A percentile compares a stretch with the other conserved stretches of the same genome.
Evolutionary conservation across 2,797 vertebrate genomes (phyloP).

Genomic region (Sebastes cheni): DNA sequence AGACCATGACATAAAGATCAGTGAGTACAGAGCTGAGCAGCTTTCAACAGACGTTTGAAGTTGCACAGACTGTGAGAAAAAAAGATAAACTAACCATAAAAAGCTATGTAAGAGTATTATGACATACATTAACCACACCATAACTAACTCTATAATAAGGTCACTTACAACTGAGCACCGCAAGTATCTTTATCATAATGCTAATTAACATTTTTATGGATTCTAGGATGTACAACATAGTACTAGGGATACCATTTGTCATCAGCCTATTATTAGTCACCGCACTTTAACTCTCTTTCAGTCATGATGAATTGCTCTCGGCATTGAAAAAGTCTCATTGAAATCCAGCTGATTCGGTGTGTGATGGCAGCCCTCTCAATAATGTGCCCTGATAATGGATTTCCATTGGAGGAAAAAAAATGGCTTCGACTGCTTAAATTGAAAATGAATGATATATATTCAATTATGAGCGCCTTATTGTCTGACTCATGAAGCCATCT

Average conservation of each 20-base stretch:
- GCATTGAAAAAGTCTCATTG: conserved; percentile 30
- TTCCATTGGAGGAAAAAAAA: conserved; percentile 33
- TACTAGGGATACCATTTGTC: neutral
- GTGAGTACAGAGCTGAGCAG: too few relatives aligned
- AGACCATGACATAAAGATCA: too few relatives aligned
- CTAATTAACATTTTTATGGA: conserved; percentile 5
- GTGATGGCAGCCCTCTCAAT: conserved; percentile 35
- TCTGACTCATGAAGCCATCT: conserved; percentile 77
- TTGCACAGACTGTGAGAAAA: too few relatives aligned
- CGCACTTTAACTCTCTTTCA: conserved; percentile 26
- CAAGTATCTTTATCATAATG: neutral
- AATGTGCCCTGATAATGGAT: conserved; percentile 31
- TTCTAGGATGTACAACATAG: neutral
- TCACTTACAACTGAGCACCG: neutral
- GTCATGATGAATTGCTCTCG: conserved; percentile 27
- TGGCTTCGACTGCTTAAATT: conserved; percentile 37
- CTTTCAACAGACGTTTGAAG: too few relatives aligned
- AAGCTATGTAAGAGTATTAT: neutral
- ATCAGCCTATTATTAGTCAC: conserved; percentile 6
- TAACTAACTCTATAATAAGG: neutral
- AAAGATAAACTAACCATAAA: neutral
- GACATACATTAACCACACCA: neutral
- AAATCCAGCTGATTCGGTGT: conserved; percentile 47
- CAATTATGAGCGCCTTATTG: conserved; percentile 64
- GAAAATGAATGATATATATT: conserved; percentile 64